phyloP scores from a whole-genome alignment of 2,888 invertebrate genomes.

The Diarsia brunnea region DNA sequence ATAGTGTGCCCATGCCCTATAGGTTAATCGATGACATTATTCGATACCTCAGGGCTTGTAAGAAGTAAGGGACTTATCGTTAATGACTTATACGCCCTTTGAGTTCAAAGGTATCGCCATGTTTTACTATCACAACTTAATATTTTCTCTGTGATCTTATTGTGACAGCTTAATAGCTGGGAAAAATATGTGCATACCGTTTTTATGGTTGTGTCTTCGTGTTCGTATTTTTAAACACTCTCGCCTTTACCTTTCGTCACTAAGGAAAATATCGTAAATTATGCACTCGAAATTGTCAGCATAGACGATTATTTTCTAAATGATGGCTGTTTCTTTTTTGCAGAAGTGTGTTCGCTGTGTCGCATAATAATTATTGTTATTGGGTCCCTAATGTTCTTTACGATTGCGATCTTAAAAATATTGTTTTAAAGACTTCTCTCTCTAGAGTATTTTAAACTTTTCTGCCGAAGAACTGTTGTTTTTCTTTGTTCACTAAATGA shows the following conservation, averaged over 20 bases:
- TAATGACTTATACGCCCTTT: slow-evolving; percentile 47
- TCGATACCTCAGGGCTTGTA: slow-evolving; percentile 40
- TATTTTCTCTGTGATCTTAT: slow-evolving; percentile 75
- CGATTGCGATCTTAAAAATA: slow-evolving; percentile 31
- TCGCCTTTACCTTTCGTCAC: slow-evolving; percentile 62
- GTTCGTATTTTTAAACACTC: slow-evolving; percentile 65
- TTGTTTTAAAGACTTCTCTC: not conserved
- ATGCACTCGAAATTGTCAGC: slow-evolving; percentile 59
- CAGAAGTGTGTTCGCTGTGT: slow-evolving; percentile 59
- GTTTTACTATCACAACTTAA: slow-evolving; percentile 69
- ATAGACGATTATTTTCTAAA: slow-evolving; percentile 62
- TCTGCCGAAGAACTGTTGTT: slow-evolving; percentile 11
- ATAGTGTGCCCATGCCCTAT: slow-evolving; percentile 55
- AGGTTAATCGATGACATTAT: slow-evolving; percentile 78
- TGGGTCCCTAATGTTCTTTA: slow-evolving; percentile 46
- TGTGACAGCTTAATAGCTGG: slow-evolving; percentile 55
- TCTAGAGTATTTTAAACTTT: slow-evolving; percentile 32
- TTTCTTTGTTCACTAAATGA: slow-evolving; percentile 24
- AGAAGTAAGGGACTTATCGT: slow-evolving; percentile 29
- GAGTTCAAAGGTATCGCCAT: slow-evolving; percentile 32
- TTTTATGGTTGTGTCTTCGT: slow-evolving; percentile 58
- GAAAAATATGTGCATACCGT: slow-evolving; percentile 42
- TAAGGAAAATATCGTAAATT: slow-evolving; percentile 64
- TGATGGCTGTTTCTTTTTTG: slow-evolving; percentile 61
- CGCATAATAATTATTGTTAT: slow-evolving; percentile 62